A percentile compares a stretch with the other conserved stretches of the same genome.
Conservation (phyloP, 2,797 vertebrate species). For the Trachops cirrhosus region DNA sequence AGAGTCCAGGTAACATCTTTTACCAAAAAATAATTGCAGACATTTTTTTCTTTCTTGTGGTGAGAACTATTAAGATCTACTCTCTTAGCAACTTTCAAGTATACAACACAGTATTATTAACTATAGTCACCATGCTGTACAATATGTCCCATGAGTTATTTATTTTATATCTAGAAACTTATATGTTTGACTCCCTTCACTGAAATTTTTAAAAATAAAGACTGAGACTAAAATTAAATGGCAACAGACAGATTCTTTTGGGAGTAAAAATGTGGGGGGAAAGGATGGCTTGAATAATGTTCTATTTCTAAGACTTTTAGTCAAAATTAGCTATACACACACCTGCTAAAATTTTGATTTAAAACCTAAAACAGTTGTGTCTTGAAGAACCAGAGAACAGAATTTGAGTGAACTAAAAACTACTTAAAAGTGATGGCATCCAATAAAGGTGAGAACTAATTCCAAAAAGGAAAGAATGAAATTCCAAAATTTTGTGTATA, state of each 20-base stretch:
- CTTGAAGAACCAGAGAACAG: neutral
- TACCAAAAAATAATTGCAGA: neutral
- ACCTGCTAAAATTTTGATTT: neutral
- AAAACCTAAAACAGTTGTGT: neutral
- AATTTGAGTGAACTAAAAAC: neutral
- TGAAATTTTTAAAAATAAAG: neutral
- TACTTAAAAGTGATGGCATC: neutral
- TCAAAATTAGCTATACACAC: neutral
- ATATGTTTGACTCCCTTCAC: neutral
- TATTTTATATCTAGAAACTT: neutral
- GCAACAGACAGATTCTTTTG: neutral
- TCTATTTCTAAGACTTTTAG: neutral
- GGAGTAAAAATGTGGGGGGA: neutral
- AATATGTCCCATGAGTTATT: neutral
- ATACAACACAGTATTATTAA: neutral
- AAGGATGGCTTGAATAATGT: neutral
- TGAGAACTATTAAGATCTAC: neutral
- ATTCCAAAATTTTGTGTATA: neutral
- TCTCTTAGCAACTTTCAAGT: neutral
- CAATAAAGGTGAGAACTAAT: neutral
- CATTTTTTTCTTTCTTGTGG: neutral
- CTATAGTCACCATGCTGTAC: neutral
- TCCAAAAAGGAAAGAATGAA: neutral
- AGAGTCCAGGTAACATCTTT: neutral
- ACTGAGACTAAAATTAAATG: neutral